Conservation (phyloP, 2,888 invertebrate species). For the Cryptophagus acutangulus region DNA sequence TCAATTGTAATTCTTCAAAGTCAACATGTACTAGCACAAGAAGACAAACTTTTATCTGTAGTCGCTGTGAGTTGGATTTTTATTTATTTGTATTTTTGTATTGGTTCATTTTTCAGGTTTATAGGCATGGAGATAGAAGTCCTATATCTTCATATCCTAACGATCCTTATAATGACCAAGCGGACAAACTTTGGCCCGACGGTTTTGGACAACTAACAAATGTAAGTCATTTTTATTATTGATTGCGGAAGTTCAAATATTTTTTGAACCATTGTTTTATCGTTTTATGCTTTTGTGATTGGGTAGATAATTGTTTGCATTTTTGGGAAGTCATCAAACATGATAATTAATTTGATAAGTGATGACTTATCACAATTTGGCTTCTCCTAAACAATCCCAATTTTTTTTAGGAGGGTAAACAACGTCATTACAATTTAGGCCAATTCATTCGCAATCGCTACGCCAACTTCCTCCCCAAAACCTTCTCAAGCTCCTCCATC, state of each 20-base stretch:
- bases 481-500: conserved; percentile 56
- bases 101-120: conserved; percentile 51
- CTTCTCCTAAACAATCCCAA: too few relatives aligned
- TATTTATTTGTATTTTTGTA: neutral
- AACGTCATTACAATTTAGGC: conserved; percentile 70
- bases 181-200: conserved; percentile 77
- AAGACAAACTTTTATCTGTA: conserved; percentile 18
- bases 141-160: conserved; percentile 75
- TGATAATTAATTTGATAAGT: too few relatives aligned
- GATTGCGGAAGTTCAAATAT: neutral
- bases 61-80: conserved; percentile 18
- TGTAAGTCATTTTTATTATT: conserved; percentile 50
- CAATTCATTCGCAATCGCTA: conserved; percentile 71
- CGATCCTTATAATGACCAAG: conserved; percentile 71
- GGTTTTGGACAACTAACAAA: conserved; percentile 85
- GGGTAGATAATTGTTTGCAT: too few relatives aligned
- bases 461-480: conserved; percentile 52
- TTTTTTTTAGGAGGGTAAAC: conserved; percentile 57
- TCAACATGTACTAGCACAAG: too few relatives aligned
- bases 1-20: too few relatives aligned
- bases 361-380: too few relatives aligned
- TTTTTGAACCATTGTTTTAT: conserved; percentile 9
- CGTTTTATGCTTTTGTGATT: too few relatives aligned
- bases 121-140: conserved; percentile 86
- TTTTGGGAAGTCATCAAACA: too few relatives aligned